Evolutionary conservation across 2,113 vertebrate species (phyloP), one percentile per base, ranked within the genome.

Genomic region (Lates calcarifer): DNA sequence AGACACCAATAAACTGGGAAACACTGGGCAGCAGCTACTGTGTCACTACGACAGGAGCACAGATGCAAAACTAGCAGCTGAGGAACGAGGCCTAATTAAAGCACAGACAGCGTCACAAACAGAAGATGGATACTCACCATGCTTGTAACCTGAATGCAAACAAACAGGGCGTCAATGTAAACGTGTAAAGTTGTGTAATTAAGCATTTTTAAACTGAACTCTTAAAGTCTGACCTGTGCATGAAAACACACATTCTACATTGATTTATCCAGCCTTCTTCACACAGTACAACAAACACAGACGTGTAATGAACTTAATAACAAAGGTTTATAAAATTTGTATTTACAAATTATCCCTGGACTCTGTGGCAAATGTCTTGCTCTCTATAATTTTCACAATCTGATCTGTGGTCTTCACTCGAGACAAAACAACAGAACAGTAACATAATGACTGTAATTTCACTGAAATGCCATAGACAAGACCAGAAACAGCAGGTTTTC

Each of bases 131-230:
- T 96, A 99, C 98, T 99, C 96, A 99, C 98, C 98, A 99, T 99
- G 94, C 96, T 99, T 93, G 98, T 99, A 93, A 99, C 98, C 98
- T 99, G 95, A 95, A 96, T 95, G 94, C 94, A 97, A 97, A 98
- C 94, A 98, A 96, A 98, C 91, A 97, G 84, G 80, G 72, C 81
- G 87, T 87, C 24, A 91, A 72, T 91, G 83, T 91, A 77, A 88
- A 84, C 82, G 24, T 81, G 71, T 43, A 57, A 22, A 60, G 20
- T 35, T 28, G 55, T 35, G 8, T 33, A 64, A 73, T 51, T 76
- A 8, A 74, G 56, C 45, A 72, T 57, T 56, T 47, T 39, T 24
- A 29, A 72, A 53, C 1, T 37, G 12, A n/a, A n/a, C n/a, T n/a
- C n/a, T 45, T 51, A 37, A 29, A 35, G 14, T 47, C 17, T 60